Evolutionary conservation across 2,888 invertebrate genomes (phyloP), one percentile per base, ranked within the genome.

Genomic region (Drosophila lacicola): DNA sequence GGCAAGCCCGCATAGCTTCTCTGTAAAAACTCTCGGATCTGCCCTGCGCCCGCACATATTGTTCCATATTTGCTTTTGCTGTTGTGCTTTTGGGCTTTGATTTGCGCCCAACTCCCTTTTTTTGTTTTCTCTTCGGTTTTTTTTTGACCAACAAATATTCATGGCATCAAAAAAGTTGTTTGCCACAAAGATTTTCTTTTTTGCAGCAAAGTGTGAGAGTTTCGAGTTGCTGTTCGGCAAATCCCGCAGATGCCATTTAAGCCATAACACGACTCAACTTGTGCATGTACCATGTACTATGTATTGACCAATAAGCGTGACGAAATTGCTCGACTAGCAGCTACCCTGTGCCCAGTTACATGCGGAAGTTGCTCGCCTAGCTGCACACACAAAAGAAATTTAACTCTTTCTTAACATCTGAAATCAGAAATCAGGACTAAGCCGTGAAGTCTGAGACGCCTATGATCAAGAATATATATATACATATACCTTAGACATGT

Each of bases 31-130:
- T 29, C 29, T 29, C 8, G 2, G 29, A 29, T 11, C 49, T 9
- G 13, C 21, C 25, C 25, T n/a, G 45, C 4, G 6, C 36, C 37
- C 37, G 39, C 25, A 47, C 64, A 54, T 54, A 65, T 71, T 71
- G 64, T 58, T 60, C 19, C 68, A 47, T 50, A 61, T 80, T 63
- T 77, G 68, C 54, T 72, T 71, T 66, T 42, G 2, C 42, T 29
- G 39, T 36, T 55, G 19, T 17, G 17, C 33, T 42, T 64, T 61
- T 29, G 25, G 49, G 61, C 77, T 80, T 73, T 77, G 77, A 81
- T 77, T 77, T 78, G 55, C 36, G 29, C n/a, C 17, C 60, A 49
- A 10, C 13, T 50, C 25, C 21, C 19, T 1, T 2, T 41, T 47
- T 4, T 6, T 29, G n/a, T 8, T 13, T 36, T 14, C 25, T 36